These are phyloP conservation scores for Theropithecus gelada DNA, from an alignment of 2,113 vertebrate species.

Conservation along the genomic window DNA sequence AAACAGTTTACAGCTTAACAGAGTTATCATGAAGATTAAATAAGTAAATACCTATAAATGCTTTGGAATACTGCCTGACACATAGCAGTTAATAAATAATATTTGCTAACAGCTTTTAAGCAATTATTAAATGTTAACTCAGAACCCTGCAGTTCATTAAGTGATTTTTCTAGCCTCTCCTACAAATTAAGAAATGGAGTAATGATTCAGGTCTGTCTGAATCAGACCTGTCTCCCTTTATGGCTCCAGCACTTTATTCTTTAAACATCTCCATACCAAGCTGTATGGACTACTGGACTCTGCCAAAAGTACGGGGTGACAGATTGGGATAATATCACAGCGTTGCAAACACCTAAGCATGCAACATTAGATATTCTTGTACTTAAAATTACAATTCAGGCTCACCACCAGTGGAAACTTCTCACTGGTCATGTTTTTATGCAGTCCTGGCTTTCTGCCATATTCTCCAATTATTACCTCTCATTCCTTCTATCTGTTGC, in stretches of 20 bases:
- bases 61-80: neutral
- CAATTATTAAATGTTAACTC: slow-evolving; percentile 45
- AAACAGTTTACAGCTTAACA: slow-evolving; percentile 35
- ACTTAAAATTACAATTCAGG: neutral
- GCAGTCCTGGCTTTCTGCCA: neutral
- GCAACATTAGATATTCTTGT: neutral
- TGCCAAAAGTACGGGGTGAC: neutral
- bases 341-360: neutral
- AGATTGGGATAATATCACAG: neutral
- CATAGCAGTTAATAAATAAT: slow-evolving; percentile 33
- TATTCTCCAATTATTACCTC: neutral
- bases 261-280: neutral
- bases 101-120: slow-evolving; percentile 7
- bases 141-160: slow-evolving; percentile 47
- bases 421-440: neutral
- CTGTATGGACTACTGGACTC: neutral
- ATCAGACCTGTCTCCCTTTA: neutral
- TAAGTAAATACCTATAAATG: neutral
- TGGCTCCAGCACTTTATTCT: neutral
- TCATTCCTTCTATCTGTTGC: neutral
- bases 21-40: slow-evolving; percentile 6
- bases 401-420: neutral
- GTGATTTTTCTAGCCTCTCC: neutral
- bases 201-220: neutral
- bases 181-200: slow-evolving; percentile 5